These are phyloP conservation scores for Mormyrus iriodes DNA, from an alignment of 2,113 vertebrate genomes.

Conservation along the genomic window DNA sequence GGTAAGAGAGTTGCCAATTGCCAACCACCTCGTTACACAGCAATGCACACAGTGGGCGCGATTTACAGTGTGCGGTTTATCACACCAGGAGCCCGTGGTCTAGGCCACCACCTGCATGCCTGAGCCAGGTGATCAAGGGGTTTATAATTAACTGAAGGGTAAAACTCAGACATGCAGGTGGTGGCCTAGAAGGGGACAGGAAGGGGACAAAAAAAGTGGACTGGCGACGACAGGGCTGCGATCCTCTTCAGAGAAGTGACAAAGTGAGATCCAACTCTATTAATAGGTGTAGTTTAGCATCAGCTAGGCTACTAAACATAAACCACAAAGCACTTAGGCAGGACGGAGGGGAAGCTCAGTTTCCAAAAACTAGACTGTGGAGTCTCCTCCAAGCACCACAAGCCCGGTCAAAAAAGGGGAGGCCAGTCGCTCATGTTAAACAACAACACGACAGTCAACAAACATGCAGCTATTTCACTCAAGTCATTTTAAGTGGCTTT, in stretches of 20 bases:
- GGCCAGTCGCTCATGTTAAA: neutral
- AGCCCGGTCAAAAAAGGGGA: neutral
- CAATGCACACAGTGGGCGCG: neutral
- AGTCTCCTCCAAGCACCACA: neutral
- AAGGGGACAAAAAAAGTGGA: neutral
- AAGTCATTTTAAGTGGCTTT: neutral
- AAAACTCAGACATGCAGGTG: neutral
- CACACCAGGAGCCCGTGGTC: neutral
- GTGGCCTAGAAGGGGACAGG: too few species aligned
- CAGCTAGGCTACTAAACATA: neutral
- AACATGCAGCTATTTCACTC: neutral
- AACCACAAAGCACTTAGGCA: neutral
- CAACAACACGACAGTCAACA: neutral
- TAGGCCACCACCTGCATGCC: neutral
- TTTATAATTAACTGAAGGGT: neutral
- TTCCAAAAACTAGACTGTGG: neutral
- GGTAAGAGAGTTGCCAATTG: slow-evolving; percentile 43
- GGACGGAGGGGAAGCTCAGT: neutral
- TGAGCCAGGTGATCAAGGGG: neutral
- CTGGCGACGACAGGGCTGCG: neutral
- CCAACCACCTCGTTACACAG: neutral
- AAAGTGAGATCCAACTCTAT: neutral
- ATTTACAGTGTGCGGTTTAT: neutral
- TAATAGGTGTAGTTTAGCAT: neutral
- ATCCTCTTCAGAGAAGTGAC: neutral